These are phyloP conservation scores for Lepas anatifera DNA, from an alignment of 2,888 invertebrate genomes.

Conservation along the genomic window DNA sequence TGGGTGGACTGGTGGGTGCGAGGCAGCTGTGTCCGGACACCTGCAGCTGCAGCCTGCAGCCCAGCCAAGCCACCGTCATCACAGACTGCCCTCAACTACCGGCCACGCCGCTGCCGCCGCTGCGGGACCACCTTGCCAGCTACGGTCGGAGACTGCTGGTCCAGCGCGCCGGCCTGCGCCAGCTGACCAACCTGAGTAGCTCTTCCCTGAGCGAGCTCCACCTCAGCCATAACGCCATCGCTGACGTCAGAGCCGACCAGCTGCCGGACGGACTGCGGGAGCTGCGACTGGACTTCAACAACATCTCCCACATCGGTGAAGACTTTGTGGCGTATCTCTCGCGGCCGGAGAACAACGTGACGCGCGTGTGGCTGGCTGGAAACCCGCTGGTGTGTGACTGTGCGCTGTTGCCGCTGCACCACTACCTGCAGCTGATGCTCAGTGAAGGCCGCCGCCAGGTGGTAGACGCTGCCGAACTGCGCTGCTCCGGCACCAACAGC, in stretches of 20 bases:
- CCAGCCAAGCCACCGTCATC: background rate
- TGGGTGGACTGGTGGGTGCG: too few species aligned
- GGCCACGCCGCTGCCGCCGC: background rate
- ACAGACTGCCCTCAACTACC: background rate
- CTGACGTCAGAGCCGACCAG: conserved; percentile 26
- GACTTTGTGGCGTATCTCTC: background rate
- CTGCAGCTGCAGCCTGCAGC: background rate
- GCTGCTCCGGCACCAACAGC: background rate
- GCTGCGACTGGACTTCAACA: conserved; percentile 45
- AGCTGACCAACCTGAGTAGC: conserved; percentile 33
- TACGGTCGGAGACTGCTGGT: too few species aligned
- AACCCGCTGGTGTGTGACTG: conserved; percentile 62
- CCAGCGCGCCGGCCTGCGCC: background rate
- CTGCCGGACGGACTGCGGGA: conserved; percentile 27
- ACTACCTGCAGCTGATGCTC: conserved; percentile 40
- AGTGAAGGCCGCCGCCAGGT: conserved; percentile 16
- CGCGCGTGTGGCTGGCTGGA: conserved; percentile 41
- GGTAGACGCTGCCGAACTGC: background rate
- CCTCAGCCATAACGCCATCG: conserved; percentile 39
- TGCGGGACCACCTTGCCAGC: background rate
- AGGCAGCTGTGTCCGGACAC: background rate
- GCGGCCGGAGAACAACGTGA: background rate
- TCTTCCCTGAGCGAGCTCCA: conserved; percentile 29
- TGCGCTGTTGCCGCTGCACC: conserved; percentile 44
- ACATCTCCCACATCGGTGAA: background rate